Conservation (phyloP, 2,113 vertebrate species). For the Bubo bubo region DNA sequence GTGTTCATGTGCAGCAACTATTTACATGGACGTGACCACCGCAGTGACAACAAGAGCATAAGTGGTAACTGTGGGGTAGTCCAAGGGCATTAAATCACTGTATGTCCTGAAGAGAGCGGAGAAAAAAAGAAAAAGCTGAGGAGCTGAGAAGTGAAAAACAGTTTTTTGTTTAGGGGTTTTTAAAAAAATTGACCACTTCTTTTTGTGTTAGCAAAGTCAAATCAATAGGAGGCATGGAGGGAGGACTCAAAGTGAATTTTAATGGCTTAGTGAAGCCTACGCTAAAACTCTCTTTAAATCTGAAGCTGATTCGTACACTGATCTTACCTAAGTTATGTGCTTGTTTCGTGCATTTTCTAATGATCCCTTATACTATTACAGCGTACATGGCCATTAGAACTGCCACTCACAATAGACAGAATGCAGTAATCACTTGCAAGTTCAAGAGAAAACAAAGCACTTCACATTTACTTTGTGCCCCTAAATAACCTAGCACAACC, state of each 20-base stretch:
- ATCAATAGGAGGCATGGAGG: constrained; percentile 21
- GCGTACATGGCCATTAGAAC: constrained; percentile 43
- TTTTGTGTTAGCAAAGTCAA: background rate
- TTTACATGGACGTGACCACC: background rate
- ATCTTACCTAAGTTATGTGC: constrained; percentile 47
- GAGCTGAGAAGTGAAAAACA: background rate
- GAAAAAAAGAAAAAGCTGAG: too few species aligned
- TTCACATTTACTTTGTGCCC: constrained; percentile 53
- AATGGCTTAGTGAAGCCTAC: background rate
- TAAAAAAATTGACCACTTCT: background rate
- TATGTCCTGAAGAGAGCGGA: background rate
- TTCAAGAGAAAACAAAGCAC: constrained; percentile 64
- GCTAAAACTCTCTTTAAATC: constrained; percentile 43
- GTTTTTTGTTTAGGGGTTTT: rapidly evolving
- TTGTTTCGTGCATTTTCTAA: constrained; percentile 62
- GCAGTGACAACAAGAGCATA: rapidly evolving
- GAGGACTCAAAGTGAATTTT: constrained; percentile 17
- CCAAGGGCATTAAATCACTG: background rate
- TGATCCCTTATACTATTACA: constrained; percentile 45
- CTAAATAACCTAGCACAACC: constrained; percentile 55
- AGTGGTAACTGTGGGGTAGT: background rate
- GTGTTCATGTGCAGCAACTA: rapidly evolving
- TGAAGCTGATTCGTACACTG: constrained; percentile 54
- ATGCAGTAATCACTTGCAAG: constrained; percentile 54
- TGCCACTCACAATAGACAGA: constrained; percentile 65